These are phyloP conservation scores for Papilio xuthus DNA, from an alignment of 1,140 invertebrate species.

Conservation along the genomic window DNA sequence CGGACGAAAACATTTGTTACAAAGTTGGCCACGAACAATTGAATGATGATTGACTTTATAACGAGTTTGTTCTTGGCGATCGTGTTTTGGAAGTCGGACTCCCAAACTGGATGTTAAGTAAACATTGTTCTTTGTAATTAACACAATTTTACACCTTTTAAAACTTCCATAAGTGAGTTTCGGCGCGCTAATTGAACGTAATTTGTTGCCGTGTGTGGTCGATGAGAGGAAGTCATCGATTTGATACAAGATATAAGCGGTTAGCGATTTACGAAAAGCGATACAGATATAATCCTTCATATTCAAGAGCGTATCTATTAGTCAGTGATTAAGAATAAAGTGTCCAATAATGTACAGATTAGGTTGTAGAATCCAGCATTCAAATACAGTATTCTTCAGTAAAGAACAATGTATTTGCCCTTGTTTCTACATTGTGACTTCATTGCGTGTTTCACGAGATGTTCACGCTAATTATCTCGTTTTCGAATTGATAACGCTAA, in stretches of 20 bases:
- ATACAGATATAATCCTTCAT: background rate
- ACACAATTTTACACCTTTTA: slow-evolving; percentile 55
- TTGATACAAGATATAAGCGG: slow-evolving; percentile 5
- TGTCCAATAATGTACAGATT: too few relatives aligned
- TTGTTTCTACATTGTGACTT: background rate
- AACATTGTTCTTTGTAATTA: slow-evolving; percentile 50
- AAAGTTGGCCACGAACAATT: slow-evolving; percentile 28
- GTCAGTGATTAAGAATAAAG: too few relatives aligned
- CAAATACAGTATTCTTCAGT: background rate
- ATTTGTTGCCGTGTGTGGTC: slow-evolving; percentile 48
- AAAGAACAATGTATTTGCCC: background rate
- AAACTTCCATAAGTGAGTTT: slow-evolving; percentile 48
- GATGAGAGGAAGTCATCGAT: slow-evolving; percentile 27
- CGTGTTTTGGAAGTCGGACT: background rate
- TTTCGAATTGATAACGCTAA: slow-evolving; percentile 26
- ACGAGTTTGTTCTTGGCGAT: background rate
- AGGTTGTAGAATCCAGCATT: too few relatives aligned
- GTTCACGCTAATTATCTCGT: slow-evolving; percentile 28
- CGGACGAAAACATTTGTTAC: background rate
- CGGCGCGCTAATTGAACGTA: slow-evolving; percentile 49
- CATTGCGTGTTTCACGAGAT: background rate
- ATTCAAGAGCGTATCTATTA: too few relatives aligned
- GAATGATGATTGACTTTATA: background rate
- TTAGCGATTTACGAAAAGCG: background rate
- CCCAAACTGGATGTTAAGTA: slow-evolving; percentile 31